Evolutionary conservation across 2,113 vertebrate genomes (phyloP).

Genomic region (Reinhardtius hippoglossoides): DNA sequence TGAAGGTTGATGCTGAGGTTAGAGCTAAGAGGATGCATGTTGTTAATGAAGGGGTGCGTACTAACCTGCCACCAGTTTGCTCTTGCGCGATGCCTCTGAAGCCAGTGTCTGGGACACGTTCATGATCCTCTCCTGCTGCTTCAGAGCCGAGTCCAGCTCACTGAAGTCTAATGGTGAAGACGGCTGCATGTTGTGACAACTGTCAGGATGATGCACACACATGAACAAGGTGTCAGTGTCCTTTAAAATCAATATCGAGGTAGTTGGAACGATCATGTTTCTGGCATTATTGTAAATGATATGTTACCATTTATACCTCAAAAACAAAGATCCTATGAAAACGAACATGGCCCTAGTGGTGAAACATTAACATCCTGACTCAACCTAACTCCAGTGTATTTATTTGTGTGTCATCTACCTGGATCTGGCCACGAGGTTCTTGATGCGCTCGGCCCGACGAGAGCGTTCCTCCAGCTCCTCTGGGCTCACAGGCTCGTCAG

Average conservation of each 20-base stretch:
- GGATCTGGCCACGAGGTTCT: conserved; percentile 89
- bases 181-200: conserved; percentile 87
- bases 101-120: conserved; percentile 90
- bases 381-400: not conserved
- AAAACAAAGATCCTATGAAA: not conserved
- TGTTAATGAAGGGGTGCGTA: not conserved
- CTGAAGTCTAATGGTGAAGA: conserved; percentile 78
- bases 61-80: conserved; percentile 94
- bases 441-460: conserved; percentile 90
- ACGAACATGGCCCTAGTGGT: not conserved
- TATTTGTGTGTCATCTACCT: conserved; percentile 79
- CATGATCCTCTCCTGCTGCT: conserved; percentile 94
- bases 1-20: not conserved
- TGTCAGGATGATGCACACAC: conserved; percentile 47
- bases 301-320: too few species aligned
- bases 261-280: too few species aligned
- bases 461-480: conserved; percentile 89
- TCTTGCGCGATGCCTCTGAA: conserved; percentile 92
- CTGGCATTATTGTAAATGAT: too few species aligned
- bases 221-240: not conserved
- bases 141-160: conserved; percentile 88
- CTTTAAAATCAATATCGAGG: too few species aligned
- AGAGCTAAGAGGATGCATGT: not conserved
- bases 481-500: conserved; percentile 88
- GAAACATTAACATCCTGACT: not conserved